These are phyloP conservation scores for Rhinoraja longicauda DNA, from an alignment of 2,797 vertebrate genomes.

Conservation along the genomic window DNA sequence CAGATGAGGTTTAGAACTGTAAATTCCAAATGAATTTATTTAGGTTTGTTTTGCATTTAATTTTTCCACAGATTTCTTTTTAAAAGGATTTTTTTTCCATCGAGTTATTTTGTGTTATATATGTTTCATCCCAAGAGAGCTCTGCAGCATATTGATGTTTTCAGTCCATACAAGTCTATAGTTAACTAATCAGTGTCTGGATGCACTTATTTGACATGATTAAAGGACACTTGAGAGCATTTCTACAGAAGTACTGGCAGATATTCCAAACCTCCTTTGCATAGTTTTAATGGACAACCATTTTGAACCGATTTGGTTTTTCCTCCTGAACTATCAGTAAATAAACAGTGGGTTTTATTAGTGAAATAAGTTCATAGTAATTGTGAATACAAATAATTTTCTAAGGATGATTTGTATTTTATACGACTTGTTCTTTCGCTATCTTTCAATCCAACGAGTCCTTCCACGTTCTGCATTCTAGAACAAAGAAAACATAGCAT, in stretches of 20 bases:
- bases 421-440: neutral
- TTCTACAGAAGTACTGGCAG: neutral
- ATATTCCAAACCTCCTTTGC: neutral
- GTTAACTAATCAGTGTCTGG: constrained; percentile 8
- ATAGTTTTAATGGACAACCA: neutral
- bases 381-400: neutral
- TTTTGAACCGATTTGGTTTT: neutral
- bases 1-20: neutral
- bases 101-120: neutral
- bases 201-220: neutral
- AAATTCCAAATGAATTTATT: neutral
- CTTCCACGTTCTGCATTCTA: neutral
- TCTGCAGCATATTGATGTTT: neutral
- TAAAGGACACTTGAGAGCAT: constrained; percentile 23
- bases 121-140: neutral
- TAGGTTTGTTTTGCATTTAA: neutral
- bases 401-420: constrained; percentile 5
- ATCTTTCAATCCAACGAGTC: neutral
- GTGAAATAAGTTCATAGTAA: neutral
- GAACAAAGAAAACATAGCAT: neutral
- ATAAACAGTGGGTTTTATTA: neutral
- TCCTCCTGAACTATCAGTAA: neutral
- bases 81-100: neutral
- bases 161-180: neutral
- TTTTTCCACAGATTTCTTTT: neutral